These are phyloP conservation scores for Orussus abietinus DNA, from an alignment of 1,140 invertebrate species.

Conservation along the genomic window DNA sequence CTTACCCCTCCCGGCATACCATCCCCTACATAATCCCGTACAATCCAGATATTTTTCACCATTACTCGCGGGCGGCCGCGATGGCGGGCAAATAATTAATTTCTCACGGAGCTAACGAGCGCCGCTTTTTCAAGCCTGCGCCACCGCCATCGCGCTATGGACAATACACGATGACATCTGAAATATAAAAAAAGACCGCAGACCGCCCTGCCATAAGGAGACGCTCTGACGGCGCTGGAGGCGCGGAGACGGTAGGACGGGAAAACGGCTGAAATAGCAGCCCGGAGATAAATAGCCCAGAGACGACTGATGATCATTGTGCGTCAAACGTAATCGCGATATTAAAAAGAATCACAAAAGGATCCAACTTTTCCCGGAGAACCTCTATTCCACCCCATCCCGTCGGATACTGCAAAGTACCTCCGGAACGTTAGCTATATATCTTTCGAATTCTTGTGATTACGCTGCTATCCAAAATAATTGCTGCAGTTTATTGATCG, in stretches of 20 bases:
- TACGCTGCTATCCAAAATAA: too few relatives aligned
- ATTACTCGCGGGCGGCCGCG: slow-evolving; percentile 44
- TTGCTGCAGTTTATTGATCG: too few relatives aligned
- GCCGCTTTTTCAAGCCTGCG: slow-evolving; percentile 25
- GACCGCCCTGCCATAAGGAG: slow-evolving; percentile 4
- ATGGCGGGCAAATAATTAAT: slow-evolving; percentile 54
- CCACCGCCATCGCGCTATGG: slow-evolving; percentile 26
- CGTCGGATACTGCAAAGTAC: neutral
- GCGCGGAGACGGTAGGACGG: neutral
- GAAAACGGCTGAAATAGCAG: slow-evolving; percentile 4
- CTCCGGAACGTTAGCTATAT: too few relatives aligned
- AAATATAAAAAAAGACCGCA: slow-evolving; percentile 31
- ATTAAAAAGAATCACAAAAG: slow-evolving; percentile 11
- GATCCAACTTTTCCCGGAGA: neutral
- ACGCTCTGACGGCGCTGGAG: too few relatives aligned
- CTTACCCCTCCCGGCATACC: slow-evolving; percentile 21
- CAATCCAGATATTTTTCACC: slow-evolving; percentile 55
- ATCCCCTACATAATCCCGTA: slow-evolving; percentile 46
- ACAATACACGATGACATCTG: slow-evolving; percentile 38
- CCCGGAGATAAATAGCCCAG: slow-evolving; percentile 8
- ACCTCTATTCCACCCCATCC: neutral
- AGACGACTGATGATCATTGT: slow-evolving; percentile 10
- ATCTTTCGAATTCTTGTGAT: too few relatives aligned
- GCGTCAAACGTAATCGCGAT: slow-evolving; percentile 11
- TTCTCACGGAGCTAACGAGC: slow-evolving; percentile 53